Percentiles rank a stretch among this genome's conserved stretches.
phyloP scores from a whole-genome alignment of 2,113 vertebrate species.

The Platanista minor region DNA sequence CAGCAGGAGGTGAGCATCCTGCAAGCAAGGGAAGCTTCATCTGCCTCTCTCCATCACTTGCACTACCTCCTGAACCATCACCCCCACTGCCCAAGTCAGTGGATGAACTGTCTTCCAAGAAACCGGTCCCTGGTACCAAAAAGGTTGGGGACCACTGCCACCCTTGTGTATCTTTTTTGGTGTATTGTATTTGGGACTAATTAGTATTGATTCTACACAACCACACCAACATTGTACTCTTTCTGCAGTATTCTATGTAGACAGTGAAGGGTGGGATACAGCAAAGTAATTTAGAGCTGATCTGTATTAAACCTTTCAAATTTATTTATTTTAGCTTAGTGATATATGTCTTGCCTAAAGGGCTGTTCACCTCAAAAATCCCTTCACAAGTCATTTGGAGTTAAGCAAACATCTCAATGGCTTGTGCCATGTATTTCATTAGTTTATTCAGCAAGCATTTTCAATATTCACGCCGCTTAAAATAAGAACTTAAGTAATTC shows the following conservation, averaged over 20 bases:
- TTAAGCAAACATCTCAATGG: neutral
- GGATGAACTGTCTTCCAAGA: too few species aligned
- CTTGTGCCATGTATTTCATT: neutral
- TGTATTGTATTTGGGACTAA: neutral
- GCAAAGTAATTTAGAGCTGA: neutral
- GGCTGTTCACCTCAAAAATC: neutral
- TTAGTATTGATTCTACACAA: neutral
- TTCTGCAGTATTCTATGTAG: neutral
- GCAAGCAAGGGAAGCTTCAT: too few species aligned
- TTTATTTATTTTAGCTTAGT: neutral
- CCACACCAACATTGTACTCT: neutral
- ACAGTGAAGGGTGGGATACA: neutral
- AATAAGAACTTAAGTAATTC: neutral
- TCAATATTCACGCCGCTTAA: neutral
- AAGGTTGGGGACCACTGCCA: too few species aligned
- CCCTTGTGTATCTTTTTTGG: neutral
- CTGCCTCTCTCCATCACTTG: too few species aligned
- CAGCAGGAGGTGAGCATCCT: too few species aligned
- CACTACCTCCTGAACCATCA: too few species aligned
- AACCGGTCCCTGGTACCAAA: too few species aligned
- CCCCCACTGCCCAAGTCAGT: too few species aligned
- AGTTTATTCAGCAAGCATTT: neutral
- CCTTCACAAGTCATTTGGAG: neutral
- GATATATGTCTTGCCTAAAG: neutral
- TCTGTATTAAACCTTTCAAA: neutral